These are phyloP conservation scores for Eretmocerus hayati DNA, from an alignment of 2,888 invertebrate genomes.

Conservation along the genomic window DNA sequence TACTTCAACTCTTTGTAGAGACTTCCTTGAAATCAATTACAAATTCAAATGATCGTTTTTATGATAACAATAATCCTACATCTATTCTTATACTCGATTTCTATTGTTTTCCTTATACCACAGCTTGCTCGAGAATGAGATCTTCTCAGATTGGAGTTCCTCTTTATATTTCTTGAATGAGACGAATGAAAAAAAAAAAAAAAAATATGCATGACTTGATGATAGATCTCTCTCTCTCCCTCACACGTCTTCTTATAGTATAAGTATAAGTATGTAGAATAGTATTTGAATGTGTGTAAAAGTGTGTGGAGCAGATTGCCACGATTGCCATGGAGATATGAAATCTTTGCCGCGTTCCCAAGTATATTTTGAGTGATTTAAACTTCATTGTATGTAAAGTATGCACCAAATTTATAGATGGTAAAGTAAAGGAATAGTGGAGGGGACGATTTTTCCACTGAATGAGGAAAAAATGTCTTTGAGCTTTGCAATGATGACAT, in stretches of 20 bases:
- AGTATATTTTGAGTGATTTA: constrained; percentile 14
- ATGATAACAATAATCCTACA: constrained; percentile 21
- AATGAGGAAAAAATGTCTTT: too few relatives aligned
- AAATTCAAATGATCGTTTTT: constrained; percentile 23
- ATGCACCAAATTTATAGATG: constrained; percentile 7
- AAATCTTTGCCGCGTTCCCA: background rate
- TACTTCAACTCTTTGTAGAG: too few relatives aligned
- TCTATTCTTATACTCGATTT: constrained; percentile 22
- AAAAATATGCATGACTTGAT: constrained; percentile 15
- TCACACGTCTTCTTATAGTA: too few relatives aligned
- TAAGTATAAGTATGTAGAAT: too few relatives aligned
- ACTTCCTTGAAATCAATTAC: constrained; percentile 24
- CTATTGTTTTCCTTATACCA: too few relatives aligned
- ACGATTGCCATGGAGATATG: constrained; percentile 14
- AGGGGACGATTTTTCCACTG: too few relatives aligned
- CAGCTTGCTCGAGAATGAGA: too few relatives aligned
- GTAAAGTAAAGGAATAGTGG: background rate
- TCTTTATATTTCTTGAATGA: constrained; percentile 20
- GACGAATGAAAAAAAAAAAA: constrained; percentile 13
- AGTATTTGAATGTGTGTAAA: too few relatives aligned
- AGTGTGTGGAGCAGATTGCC: too few relatives aligned
- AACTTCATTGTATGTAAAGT: constrained; percentile 20
- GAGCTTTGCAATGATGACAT: too few relatives aligned
- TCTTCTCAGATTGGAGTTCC: constrained; percentile 18
- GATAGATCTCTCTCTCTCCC: too few relatives aligned